Evolutionary conservation across 2,113 vertebrate genomes (phyloP).

Genomic region (Lepus europaeus): DNA sequence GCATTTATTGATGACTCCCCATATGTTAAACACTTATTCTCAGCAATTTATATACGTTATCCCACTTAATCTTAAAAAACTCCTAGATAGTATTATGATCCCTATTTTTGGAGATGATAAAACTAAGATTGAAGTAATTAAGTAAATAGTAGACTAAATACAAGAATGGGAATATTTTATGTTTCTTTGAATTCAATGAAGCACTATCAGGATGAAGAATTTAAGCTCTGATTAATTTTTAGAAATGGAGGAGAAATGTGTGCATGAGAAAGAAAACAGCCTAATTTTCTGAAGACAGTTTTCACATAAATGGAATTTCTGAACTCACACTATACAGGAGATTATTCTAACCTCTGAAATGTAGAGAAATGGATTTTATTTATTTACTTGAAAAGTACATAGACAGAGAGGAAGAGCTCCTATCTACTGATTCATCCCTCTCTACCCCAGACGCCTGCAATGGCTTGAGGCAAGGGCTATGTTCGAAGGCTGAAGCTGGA

Average conservation of each 20-base stretch:
- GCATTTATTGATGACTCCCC: background rate
- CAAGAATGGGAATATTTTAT: background rate
- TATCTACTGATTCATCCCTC: too few relatives aligned
- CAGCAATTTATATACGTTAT: background rate
- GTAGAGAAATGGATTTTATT: background rate
- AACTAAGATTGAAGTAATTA: background rate
- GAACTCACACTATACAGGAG: too few relatives aligned
- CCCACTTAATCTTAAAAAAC: background rate
- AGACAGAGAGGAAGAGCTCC: too few relatives aligned
- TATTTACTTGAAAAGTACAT: too few relatives aligned
- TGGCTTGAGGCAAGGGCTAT: too few relatives aligned
- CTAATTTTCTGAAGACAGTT: background rate
- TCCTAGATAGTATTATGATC: background rate
- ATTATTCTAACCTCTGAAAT: background rate
- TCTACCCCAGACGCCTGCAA: too few relatives aligned
- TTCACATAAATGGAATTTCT: background rate
- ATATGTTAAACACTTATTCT: background rate
- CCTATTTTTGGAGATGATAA: background rate
- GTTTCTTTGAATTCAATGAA: constrained; percentile 20
- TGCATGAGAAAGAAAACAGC: background rate
- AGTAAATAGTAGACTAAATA: background rate
- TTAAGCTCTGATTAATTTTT: background rate
- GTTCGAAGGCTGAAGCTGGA: too few relatives aligned
- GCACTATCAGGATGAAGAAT: background rate
- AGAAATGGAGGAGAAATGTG: background rate